Evolutionary conservation across 2,113 vertebrate species (phyloP).

Genomic region (Aspiorhynchus laticeps): DNA sequence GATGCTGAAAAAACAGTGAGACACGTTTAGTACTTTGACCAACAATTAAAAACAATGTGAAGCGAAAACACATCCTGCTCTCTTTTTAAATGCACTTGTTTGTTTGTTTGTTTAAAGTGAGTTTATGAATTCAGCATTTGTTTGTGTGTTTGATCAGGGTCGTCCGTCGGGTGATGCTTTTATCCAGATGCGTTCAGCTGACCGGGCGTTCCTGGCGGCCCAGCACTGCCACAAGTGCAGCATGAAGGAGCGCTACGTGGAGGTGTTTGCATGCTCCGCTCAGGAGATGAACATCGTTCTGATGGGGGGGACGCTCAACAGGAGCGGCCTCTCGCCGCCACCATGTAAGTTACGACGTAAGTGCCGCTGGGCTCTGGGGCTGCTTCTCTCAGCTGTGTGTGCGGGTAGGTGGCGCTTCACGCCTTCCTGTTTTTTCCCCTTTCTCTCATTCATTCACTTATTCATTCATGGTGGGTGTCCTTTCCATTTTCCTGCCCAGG

Average conservation of each 20-base stretch:
- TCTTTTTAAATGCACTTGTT: neutral
- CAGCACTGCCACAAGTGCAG: constrained; percentile 93
- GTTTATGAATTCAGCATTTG: neutral
- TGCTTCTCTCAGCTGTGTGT: constrained; percentile 63
- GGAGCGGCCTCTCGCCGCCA: constrained; percentile 97
- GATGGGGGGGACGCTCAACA: constrained; percentile 95
- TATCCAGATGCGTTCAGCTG: constrained; percentile 93
- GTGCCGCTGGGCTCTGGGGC: constrained; percentile 90
- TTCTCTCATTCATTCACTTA: constrained; percentile 44
- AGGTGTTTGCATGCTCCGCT: constrained; percentile 95
- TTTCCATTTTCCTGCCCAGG: neutral
- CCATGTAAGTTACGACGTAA: constrained; percentile 99
- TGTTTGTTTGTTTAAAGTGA: neutral
- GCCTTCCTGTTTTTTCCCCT: constrained; percentile 54
- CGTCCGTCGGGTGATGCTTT: constrained; percentile 95
- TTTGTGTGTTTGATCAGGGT: constrained; percentile 73
- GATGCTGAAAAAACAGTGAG: neutral
- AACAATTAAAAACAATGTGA: neutral
- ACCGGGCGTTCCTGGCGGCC: constrained; percentile 85
- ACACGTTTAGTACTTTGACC: neutral
- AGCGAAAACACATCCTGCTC: neutral
- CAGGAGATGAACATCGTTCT: constrained; percentile 98
- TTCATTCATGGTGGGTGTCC: constrained; percentile 32
- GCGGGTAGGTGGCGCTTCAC: constrained; percentile 59
- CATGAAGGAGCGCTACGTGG: constrained; percentile 94